Base-by-base conservation (phyloP, 1,140 invertebrate species). In the Triops cancriformis region DNA sequence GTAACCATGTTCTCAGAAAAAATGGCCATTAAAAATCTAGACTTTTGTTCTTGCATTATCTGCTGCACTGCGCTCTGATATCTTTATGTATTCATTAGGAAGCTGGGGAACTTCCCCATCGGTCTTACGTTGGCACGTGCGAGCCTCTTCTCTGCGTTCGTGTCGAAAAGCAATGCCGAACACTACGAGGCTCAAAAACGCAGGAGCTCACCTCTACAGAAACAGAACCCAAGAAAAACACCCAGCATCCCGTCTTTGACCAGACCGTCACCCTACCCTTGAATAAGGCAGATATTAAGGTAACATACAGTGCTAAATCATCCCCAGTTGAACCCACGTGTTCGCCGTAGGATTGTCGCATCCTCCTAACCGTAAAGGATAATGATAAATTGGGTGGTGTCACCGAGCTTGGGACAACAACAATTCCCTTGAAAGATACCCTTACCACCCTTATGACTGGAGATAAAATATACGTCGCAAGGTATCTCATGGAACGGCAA, bases 281-380 rank as follows among this genome's bases (percentile, higher is more conserved):
- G 18, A 23, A 64, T 6, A 64, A 64, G 51, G 51, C n/a, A 6
- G 51, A 64, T 14, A 64, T 64, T 64, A 64, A 64, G 51, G 51
- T 64, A 64, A 64, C 9, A 64, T 18, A 1, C 18, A 64, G 6
- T 14, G 51, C 18, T n/a, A 64, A 64, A 18, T n/a, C 18, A 64
- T 12, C 51, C 14, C 14, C 51, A 18, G 1, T 6, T 64, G 1
- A 64, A n/a, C 14, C 45, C 14, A 1, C 51, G 51, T 23, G 18
- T 1, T 75, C 11, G 12, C 23, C 26, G 9, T 28, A 78, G 77
- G 77, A 78, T n/a, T 78, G 73, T 26, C 72, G 74, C 37, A 43
- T 78, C 12, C 26, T 78, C 14, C 23, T 78, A 4, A 78, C n/a
- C 18, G 26, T 78, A 14, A 42, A 73, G 26, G 77, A 78, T 73